phyloP scores from a whole-genome alignment of 2,888 invertebrate species.

The Dynastes hyllus region DNA sequence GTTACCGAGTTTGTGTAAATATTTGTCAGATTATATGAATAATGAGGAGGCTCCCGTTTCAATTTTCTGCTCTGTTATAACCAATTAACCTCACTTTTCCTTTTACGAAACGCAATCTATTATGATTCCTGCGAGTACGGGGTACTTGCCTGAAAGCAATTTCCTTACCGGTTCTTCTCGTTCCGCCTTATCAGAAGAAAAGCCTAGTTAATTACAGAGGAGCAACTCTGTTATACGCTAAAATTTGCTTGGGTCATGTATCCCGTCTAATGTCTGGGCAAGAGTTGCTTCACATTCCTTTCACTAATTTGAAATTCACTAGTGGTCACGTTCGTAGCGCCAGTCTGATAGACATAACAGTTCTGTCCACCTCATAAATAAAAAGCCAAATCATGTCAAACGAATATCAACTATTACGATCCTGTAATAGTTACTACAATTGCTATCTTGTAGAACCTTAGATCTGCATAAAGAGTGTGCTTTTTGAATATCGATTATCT shows the following conservation, averaged over 20 bases:
- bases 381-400: constrained; percentile 26
- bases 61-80: constrained; percentile 60
- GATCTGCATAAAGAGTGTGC: too few relatives aligned
- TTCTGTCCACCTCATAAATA: constrained; percentile 19
- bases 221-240: neutral
- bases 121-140: neutral
- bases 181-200: neutral
- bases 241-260: neutral
- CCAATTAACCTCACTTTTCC: constrained; percentile 59
- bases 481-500: too few relatives aligned
- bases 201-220: constrained; percentile 11
- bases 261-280: neutral
- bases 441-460: neutral
- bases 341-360: constrained; percentile 22
- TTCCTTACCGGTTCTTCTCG: neutral
- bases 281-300: constrained; percentile 1
- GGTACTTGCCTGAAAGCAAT: neutral
- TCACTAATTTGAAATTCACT: constrained; percentile 8
- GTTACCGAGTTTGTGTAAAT: constrained; percentile 64
- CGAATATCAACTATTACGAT: constrained; percentile 14
- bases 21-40: constrained; percentile 66
- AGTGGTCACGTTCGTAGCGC: constrained; percentile 26
- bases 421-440: constrained; percentile 15
- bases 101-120: constrained; percentile 44
- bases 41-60: constrained; percentile 66